Base-by-base conservation (phyloP, 2,113 vertebrate species). In the Notarius lentiginosus region DNA sequence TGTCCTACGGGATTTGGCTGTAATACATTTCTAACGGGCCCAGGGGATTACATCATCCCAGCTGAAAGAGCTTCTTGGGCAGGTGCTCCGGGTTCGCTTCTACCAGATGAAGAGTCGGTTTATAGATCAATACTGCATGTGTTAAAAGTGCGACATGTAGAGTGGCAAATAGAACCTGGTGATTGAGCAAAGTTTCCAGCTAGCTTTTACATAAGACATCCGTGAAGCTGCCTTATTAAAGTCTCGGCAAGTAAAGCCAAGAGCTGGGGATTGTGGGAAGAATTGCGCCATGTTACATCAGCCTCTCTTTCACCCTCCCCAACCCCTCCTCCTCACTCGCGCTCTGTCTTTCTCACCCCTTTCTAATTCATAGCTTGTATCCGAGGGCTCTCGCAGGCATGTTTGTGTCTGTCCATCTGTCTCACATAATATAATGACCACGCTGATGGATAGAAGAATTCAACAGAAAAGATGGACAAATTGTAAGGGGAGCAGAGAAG, bases 1-100 rank as follows among this genome's bases (percentile, higher is more conserved):
- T 95, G 92, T 93, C 94, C 93, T 87, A 76, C 87, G 89, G 91
- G 92, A 91, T 91, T 92, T 86, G 56, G 90, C 89, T 89, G 91
- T 90, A 90, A 95, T 94, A 93, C 90, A 89, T 90, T 89, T 94
- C 90, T 93, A 94, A 95, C 94, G 93, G 93, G 92, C 91, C 89
- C 91, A n/a, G 87, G 92, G 92, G 94, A 93, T 91, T 90, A 92
- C 92, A 93, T 92, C 93, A 92, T 92, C 91, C 82, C 88, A 86
- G 90, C 88, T 86, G 87, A 91, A 87, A 92, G 92, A 91, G 92
- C 89, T 87, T 70, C 24, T 70, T 92, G 91, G 92, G 55, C 77
- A 83, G 81, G 86, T 83, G 86, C 86, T 56, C 60, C 7, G 34
- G 79, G 60, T 77, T 88, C 61, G 7, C 60, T 66, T 75, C n/a